Percentiles rank a stretch among this genome's conserved stretches.
These are phyloP conservation scores for Frankliniella intonsa DNA, from an alignment of 2,888 invertebrate genomes.

Conservation along the genomic window DNA sequence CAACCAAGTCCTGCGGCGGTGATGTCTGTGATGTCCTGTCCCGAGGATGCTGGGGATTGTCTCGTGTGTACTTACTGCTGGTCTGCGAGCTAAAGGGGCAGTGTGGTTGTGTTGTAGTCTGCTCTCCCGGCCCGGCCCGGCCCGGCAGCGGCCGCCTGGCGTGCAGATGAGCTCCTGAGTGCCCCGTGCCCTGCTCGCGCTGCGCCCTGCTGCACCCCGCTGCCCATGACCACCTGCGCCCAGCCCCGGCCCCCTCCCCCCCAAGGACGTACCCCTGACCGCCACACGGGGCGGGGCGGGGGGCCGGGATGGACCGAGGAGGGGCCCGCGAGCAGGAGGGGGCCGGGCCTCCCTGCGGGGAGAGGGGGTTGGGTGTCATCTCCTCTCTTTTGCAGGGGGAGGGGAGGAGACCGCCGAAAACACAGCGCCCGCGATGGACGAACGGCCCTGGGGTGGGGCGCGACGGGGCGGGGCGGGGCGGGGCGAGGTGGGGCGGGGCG, in stretches of 20 bases:
- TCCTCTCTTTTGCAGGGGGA: neutral
- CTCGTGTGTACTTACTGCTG: too few relatives aligned
- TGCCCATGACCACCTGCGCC: neutral
- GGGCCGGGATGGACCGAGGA: neutral
- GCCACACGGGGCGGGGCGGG: neutral
- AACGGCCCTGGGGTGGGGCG: neutral
- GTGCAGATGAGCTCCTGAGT: too few relatives aligned
- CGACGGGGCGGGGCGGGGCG: neutral
- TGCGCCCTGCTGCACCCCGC: neutral
- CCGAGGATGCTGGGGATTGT: too few relatives aligned
- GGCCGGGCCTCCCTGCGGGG: neutral
- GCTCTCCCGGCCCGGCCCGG: too few relatives aligned
- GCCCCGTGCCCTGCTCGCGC: too few relatives aligned
- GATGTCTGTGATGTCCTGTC: too few relatives aligned
- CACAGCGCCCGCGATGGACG: neutral
- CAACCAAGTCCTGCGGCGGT: too few relatives aligned
- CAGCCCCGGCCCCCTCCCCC: neutral
- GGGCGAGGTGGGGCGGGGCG: neutral
- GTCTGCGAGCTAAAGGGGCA: too few relatives aligned
- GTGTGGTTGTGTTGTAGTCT: too few relatives aligned
- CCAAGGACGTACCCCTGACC: conserved; percentile 24
- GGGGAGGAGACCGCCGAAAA: conserved; percentile 5
- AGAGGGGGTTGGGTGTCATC: neutral
- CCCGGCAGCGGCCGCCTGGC: too few relatives aligned
- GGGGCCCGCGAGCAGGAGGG: neutral